Evolutionary conservation across 2,113 vertebrate genomes (phyloP), one percentile per base, ranked within the genome.

Genomic region (Rhabdomys dilectus): DNA sequence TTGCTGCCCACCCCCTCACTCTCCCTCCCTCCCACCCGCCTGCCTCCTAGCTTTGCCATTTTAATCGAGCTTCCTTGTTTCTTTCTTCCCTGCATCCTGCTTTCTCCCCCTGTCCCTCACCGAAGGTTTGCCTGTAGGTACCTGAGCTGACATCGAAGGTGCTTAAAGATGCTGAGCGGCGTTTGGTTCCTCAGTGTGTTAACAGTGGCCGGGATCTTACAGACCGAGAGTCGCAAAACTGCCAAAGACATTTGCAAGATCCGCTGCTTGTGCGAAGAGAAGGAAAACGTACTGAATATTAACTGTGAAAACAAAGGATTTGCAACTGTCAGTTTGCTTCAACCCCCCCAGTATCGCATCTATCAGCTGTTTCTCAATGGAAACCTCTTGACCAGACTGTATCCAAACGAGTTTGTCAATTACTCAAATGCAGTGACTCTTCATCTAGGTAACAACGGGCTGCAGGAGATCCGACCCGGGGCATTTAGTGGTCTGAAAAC

Each of bases 271-370:
- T 99, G 99, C 10, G 99, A 99, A 97, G 99, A 99, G 97, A 99
- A 99, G 95, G 99, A 99, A 98, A 99, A 99, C 93, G 98, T 99
- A 7, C 98, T 99, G 93, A 99, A 99, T 98, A 99, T 99, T 97
- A 99, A 99, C 98, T 99, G 99, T 70, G 99, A 99, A 98, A 99
- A 99, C 98, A 99, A 99, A 98, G 99, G 99, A 98, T 99, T 99
- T 98, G 99, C 99, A 95, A 99, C 99, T 0, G 98, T 99, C 96
- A 99, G 98, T 97, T 98, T 99, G 97, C 99, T 99, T 58, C 99
- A 99, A 97, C 99, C 99, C 0, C 99, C 99, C 17, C 99, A 99
- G 0, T 99, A 99, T 97, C 99, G 99, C 97, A 99, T 99, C 96
- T 99, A 99, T 64, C 99, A 99, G 98, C 99, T 99, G 78, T 99